Evolutionary conservation across 2,113 vertebrate genomes (phyloP), one percentile per base, ranked within the genome.

Genomic region (Nothoprocta pentlandii): DNA sequence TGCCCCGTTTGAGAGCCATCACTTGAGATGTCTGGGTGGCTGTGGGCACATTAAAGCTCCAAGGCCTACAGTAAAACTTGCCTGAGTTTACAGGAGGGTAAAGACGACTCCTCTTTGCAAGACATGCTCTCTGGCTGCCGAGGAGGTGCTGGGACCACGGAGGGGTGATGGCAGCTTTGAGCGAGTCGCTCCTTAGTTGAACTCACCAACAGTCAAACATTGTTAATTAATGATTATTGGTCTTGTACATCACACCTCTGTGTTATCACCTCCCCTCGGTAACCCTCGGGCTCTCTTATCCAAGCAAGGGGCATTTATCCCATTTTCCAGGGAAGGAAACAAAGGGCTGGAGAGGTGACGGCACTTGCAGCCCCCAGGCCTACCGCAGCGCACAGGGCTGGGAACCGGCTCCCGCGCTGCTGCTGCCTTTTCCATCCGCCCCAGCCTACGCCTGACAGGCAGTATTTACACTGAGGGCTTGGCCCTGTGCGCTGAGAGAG

Each of bases 191-290:
- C 89, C 74, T 78, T 51, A 5, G 5, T 1, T 92, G 93, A 94
- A 95, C 87, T 94, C 67, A 39, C 22, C 47, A 93, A 81, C 66
- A 92, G 91, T 91, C 91, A 95, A 95, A 96, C 89, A 94, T 7
- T 63, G 74, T 95, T 95, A 94, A 95, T 92, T 81, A 91, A 95
- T 87, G 84, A 89, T 56, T 64, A 84, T 25, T 92, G 91, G 89
- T 30, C 69, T 63, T 26, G 76, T 53, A 71, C 7, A 20, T 89
- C 91, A 87, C 84, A 87, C 66, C 81, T 92, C 85, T 32, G 70
- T 12, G 42, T 87, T 94, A 95, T 87, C 95, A n/a, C 62, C 6
- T 13, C 58, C 70, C 77, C 49, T 58, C 26, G 28, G 61, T 87
- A 89, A 92, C 51, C 46, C 47, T 61, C 69, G 51, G 42, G 26